A percentile compares a stretch with the other conserved stretches of the same genome.
Evolutionary conservation across 2,888 invertebrate genomes (phyloP).

Genomic region (Imbricaverruca yamaguchii): DNA sequence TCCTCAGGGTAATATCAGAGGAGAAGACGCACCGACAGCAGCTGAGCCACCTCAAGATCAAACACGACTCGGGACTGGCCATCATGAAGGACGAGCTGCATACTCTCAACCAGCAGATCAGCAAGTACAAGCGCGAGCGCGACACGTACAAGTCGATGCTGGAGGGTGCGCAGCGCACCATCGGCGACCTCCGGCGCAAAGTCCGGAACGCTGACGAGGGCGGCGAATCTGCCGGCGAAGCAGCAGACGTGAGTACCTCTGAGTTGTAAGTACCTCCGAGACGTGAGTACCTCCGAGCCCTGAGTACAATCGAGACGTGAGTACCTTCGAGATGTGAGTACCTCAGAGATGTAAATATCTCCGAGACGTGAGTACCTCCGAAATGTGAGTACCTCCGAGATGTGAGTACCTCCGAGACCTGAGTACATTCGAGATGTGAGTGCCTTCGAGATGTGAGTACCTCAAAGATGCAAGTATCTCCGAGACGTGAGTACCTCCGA

Average conservation of each 20-base stretch:
- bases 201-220: constrained; percentile 39
- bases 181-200: constrained; percentile 11
- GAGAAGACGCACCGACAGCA: constrained; percentile 70
- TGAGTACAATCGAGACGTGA: too few species aligned
- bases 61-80: constrained; percentile 76
- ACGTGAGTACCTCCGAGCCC: too few species aligned
- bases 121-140: constrained; percentile 74
- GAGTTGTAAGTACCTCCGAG: too few species aligned
- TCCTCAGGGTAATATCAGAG: constrained; percentile 51
- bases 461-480: too few species aligned
- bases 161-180: constrained; percentile 72
- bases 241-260: constrained; percentile 53
- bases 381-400: too few species aligned
- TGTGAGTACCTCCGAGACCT: too few species aligned
- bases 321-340: too few species aligned
- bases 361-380: too few species aligned
- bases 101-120: constrained; percentile 67
- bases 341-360: too few species aligned
- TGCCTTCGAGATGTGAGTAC: too few species aligned
- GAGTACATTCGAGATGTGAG: too few species aligned
- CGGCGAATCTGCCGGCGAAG: constrained; percentile 51
- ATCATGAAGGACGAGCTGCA: constrained; percentile 73
- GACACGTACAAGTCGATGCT: constrained; percentile 85
- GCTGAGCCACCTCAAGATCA: constrained; percentile 66
- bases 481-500: too few species aligned